Percentiles rank a stretch among this genome's conserved stretches.
Conservation (phyloP, 2,888 invertebrate genomes). For the Petrolisthes cinctipes region DNA sequence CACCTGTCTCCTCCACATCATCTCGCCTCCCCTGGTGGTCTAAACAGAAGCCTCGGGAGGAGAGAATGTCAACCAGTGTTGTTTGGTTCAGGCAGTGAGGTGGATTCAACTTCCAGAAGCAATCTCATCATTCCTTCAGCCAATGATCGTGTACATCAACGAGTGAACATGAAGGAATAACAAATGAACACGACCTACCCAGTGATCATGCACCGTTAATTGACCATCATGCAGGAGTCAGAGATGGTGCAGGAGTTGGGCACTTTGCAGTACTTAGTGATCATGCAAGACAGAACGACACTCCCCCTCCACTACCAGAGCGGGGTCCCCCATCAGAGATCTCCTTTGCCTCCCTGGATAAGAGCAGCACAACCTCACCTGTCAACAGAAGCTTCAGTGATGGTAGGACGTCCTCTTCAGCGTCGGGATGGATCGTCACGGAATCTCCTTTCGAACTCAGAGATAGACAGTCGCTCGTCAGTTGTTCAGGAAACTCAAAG, state of each 20-base stretch:
- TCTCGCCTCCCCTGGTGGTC: too few species aligned
- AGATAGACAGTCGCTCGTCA: conserved; percentile 34
- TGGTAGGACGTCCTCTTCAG: conserved; percentile 23
- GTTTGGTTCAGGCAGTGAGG: conserved; percentile 1
- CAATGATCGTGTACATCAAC: background rate
- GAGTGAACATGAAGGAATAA: too few species aligned
- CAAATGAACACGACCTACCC: too few species aligned
- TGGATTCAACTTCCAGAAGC: conserved; percentile 15
- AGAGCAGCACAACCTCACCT: conserved; percentile 9
- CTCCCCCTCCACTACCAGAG: conserved; percentile 40
- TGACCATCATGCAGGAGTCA: too few species aligned
- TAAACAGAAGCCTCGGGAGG: background rate
- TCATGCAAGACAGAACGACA: background rate
- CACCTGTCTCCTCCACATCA: too few species aligned
- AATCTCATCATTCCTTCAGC: conserved; percentile 11
- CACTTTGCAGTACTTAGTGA: too few species aligned
- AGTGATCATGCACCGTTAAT: too few species aligned
- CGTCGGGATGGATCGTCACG: conserved; percentile 10
- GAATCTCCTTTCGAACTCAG: conserved; percentile 18
- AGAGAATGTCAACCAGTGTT: background rate
- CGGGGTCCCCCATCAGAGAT: conserved; percentile 28
- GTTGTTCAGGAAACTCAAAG: conserved; percentile 37
- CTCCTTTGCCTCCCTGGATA: conserved; percentile 11
- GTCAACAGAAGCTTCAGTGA: background rate
- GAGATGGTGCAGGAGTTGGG: too few species aligned